Evolutionary conservation across 2,888 invertebrate genomes (phyloP).

Genomic region (Pammene aurita): DNA sequence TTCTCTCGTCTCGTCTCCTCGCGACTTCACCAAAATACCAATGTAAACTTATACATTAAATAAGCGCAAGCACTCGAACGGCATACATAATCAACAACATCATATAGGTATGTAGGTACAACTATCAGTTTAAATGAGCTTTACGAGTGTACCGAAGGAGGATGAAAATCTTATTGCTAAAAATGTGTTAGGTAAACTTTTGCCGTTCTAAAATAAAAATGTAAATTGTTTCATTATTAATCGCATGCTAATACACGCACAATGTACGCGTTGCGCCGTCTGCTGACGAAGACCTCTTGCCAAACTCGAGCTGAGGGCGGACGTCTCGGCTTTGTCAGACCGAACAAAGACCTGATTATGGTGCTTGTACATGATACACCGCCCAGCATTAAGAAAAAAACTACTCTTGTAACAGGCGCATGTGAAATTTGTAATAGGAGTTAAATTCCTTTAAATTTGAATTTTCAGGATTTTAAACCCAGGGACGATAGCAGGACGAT

Average conservation of each 20-base stretch:
- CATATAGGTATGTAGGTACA: too few species aligned
- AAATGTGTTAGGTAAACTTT: too few species aligned
- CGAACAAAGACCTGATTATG: slow-evolving; percentile 70
- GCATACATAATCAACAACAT: too few species aligned
- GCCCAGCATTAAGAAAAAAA: slow-evolving; percentile 6
- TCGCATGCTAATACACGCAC: slow-evolving; percentile 20
- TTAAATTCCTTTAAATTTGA: not conserved
- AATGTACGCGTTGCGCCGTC: slow-evolving; percentile 58
- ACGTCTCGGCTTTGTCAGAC: slow-evolving; percentile 74
- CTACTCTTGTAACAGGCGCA: not conserved
- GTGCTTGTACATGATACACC: slow-evolving; percentile 43
- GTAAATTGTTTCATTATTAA: not conserved
- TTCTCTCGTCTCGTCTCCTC: too few species aligned
- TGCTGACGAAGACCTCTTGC: slow-evolving; percentile 77
- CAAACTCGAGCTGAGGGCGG: slow-evolving; percentile 73
- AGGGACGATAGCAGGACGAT: too few species aligned
- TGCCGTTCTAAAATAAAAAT: too few species aligned
- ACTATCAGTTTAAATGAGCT: too few species aligned
- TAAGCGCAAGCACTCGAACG: too few species aligned
- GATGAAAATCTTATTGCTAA: too few species aligned
- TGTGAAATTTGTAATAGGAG: not conserved
- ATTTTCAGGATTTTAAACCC: not conserved
- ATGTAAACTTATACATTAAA: too few species aligned
- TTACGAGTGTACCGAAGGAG: too few species aligned
- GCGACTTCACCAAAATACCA: too few species aligned